Percentiles rank a stretch among this genome's conserved stretches.
Conservation (phyloP, 1,140 invertebrate genomes). For the Cydia amplana region DNA sequence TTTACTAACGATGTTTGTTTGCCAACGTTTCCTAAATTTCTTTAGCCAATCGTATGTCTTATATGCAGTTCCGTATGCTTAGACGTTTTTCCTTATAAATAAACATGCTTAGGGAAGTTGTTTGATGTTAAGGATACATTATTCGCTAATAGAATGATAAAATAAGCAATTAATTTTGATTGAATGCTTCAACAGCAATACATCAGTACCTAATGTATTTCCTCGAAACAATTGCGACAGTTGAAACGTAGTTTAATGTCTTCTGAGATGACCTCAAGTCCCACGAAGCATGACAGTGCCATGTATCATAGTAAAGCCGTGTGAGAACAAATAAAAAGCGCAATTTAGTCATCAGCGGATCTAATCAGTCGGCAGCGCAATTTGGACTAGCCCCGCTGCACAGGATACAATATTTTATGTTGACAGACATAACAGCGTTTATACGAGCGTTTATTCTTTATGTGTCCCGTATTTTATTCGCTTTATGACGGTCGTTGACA, state of each 20-base stretch:
- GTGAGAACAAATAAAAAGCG: constrained; percentile 21
- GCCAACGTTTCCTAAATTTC: too few species aligned
- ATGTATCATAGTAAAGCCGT: constrained; percentile 22
- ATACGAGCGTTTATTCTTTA: constrained; percentile 77
- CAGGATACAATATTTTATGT: constrained; percentile 79
- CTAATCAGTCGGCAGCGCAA: constrained; percentile 53
- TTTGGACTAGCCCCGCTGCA: constrained; percentile 62
- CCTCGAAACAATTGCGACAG: neutral
- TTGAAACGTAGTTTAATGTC: neutral
- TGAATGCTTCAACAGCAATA: neutral
- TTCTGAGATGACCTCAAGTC: constrained; percentile 15
- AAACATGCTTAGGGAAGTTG: too few species aligned
- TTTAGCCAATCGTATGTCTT: too few species aligned
- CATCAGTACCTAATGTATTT: neutral
- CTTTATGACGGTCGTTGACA: constrained; percentile 72
- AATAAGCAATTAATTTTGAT: too few species aligned
- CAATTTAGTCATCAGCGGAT: constrained; percentile 24
- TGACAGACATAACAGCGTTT: constrained; percentile 78
- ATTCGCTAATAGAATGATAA: too few species aligned
- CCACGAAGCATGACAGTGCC: constrained; percentile 8
- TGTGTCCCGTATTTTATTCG: constrained; percentile 78
- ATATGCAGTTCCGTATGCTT: too few species aligned
- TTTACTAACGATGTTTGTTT: neutral
- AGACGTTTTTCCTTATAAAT: too few species aligned
- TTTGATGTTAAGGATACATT: too few species aligned